phyloP scores from a whole-genome alignment of 2,888 invertebrate genomes.

The Chloroclystis v-ata region DNA sequence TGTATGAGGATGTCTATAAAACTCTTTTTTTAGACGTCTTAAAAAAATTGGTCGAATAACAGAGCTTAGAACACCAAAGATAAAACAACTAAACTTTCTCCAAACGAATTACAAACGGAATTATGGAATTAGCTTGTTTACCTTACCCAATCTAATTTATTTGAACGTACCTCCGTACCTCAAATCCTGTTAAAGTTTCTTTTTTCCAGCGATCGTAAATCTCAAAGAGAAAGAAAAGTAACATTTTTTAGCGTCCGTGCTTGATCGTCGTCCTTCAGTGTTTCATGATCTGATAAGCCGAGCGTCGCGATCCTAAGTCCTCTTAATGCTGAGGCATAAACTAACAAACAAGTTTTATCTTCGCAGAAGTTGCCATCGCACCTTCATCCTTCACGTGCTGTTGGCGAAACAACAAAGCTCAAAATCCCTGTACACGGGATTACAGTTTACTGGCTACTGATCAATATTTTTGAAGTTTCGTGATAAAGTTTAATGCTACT shows the following conservation, averaged over 20 bases:
- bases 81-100: slow-evolving; percentile 18
- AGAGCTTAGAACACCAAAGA: not conserved
- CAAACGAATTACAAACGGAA: slow-evolving; percentile 2
- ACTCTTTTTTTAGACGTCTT: too few species aligned
- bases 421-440: slow-evolving; percentile 45
- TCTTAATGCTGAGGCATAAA: slow-evolving; percentile 51
- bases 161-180: slow-evolving; percentile 24
- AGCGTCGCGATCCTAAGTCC: slow-evolving; percentile 38
- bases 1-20: too few species aligned
- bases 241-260: slow-evolving; percentile 27
- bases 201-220: slow-evolving; percentile 26
- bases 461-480: slow-evolving; percentile 18
- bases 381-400: slow-evolving; percentile 72
- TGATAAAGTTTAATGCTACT: slow-evolving; percentile 7
- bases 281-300: slow-evolving; percentile 43
- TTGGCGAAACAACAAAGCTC: slow-evolving; percentile 64
- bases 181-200: slow-evolving; percentile 18
- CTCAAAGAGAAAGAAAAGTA: slow-evolving; percentile 27
- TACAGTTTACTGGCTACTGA: slow-evolving; percentile 34
- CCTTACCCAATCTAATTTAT: slow-evolving; percentile 24
- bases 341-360: slow-evolving; percentile 74
- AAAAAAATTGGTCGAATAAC: not conserved
- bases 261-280: slow-evolving; percentile 33
- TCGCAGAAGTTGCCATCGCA: slow-evolving; percentile 58
- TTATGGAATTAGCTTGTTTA: slow-evolving; percentile 15